Base-by-base conservation (phyloP, 92 coral and sea anemone genomes). In the Palythoa caribaeorum region DNA sequence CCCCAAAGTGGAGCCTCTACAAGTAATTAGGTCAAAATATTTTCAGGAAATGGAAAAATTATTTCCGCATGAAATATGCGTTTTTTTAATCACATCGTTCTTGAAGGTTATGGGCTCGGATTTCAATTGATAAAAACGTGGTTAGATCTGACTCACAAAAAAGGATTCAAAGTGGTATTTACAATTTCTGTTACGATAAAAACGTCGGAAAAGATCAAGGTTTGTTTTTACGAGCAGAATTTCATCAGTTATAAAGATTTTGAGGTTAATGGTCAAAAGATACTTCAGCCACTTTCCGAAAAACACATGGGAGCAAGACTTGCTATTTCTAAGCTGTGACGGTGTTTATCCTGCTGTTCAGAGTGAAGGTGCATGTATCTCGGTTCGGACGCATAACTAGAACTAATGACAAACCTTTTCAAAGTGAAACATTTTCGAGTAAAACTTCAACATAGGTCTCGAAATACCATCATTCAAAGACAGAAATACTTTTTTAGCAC, bases 121-220 rank as follows among this genome's bases (percentile, higher is more conserved):
- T 1, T 13, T 4, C 1, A 0, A 5, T 57, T 79, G 1, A 38
- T 28, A n/a, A 60, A 59, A n/a, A 13, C 15, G 28, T 79, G 84
- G 53, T 10, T 79, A 37, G 52, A 1, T 16, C 6, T 8, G 14
- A 39, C 36, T 38, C 71, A 14, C 8, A 38, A 5, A 40, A 60
- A 79, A 38, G 84, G 84, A 38, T 57, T 59, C 52, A 79, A 60
- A 60, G 72, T 79, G 6, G 17, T 38, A 1, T 79, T 79, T 79
- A 71, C 5, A 38, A 79, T 79, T 20, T 40, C 71, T 13, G 12
- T 79, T 1, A 59, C 71, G 15, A 79, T 13, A 38, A 16, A 2
- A 20, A 11, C 55, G 21, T 13, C 9, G 54, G 5, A 28, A 37
- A 57, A 1, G 44, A 21, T 79, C 51, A 40, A 59, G 17, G 15